Conservation (phyloP, 2,113 vertebrate genomes). For the Tupaia tana region DNA sequence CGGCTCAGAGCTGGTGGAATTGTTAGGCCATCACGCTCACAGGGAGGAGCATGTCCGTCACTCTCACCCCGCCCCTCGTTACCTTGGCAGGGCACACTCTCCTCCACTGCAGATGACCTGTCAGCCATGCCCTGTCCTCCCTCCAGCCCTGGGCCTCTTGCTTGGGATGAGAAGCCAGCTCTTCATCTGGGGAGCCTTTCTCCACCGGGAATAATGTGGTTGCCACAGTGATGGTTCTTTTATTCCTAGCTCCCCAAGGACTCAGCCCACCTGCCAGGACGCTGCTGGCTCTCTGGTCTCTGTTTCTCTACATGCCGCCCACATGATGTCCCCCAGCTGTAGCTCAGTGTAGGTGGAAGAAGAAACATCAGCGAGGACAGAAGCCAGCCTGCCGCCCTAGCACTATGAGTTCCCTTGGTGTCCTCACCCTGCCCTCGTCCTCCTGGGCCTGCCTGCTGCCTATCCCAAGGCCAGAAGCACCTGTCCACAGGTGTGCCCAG, state of each 20-base stretch:
- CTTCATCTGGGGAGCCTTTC: neutral
- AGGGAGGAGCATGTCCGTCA: neutral
- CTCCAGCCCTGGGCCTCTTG: neutral
- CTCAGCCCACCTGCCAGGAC: neutral
- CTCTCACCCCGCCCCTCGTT: neutral
- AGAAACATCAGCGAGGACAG: neutral
- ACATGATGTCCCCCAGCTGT: neutral
- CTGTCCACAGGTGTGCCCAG: neutral
- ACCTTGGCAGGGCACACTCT: neutral
- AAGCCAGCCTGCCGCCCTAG: neutral
- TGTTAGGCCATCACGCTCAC: fast-evolving
- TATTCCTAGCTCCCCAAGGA: neutral
- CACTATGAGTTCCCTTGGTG: neutral
- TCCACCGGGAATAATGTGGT: neutral
- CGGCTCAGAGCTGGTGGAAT: neutral
- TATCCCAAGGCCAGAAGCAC: neutral
- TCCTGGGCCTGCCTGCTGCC: neutral
- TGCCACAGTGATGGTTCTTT: neutral
- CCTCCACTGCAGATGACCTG: neutral
- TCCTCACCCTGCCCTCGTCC: neutral
- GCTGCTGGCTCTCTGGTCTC: neutral
- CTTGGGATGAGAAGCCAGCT: neutral
- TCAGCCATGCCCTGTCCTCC: neutral
- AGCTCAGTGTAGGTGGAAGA: fast-evolving
- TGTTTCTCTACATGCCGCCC: neutral